Evolutionary conservation across 2,113 vertebrate species (phyloP), one percentile per base, ranked within the genome.

Genomic region (Neotoma lepida): DNA sequence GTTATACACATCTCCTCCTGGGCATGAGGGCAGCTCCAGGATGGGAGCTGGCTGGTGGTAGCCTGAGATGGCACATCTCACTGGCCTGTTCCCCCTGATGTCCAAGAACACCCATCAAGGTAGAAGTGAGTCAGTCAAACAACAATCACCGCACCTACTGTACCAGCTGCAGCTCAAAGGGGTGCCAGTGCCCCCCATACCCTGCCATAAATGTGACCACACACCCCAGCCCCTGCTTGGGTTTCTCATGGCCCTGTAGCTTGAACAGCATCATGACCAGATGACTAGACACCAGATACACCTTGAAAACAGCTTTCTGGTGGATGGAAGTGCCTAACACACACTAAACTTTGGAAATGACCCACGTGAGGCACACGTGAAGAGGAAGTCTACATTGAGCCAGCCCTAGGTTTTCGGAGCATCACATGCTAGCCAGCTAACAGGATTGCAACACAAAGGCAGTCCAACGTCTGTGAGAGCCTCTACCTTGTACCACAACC

Each of bases 281-380:
- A 61, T 9, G 20, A 14, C 10, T 33, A 0, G 2, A 1, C 18
- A 2, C 13, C 44, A 54, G 17, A 26, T 49, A 63, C 4, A 44
- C 28, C 33, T 22, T 66, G 12, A 41, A 22, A 15, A 2, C 15
- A 30, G 49, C 28, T 44, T 51, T 6, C 5, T 1, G 49, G 54
- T 0, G 6, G 51, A 35, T 0, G 12, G 61, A 0, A 0, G 24
- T 33, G 13, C 80, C 56, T 0, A 4, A 33, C 22, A 12, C 1
- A 39, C 24, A 13, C 30, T 35, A 63, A 66, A 49, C n/a, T 14
- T 33, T 1, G 28, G 39, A 44, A 44, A 24, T 1, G 3, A 18
- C 9, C 56, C 44, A 3, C 17, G 24, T 3, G 1, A 2, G 46
- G 46, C 41, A 6, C 0, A 22, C 35, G 41, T 7, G 63, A 51